A percentile compares a stretch with the other conserved stretches of the same genome.
phyloP scores from a whole-genome alignment of 2,888 invertebrate species.

The Cephus spinipes region DNA sequence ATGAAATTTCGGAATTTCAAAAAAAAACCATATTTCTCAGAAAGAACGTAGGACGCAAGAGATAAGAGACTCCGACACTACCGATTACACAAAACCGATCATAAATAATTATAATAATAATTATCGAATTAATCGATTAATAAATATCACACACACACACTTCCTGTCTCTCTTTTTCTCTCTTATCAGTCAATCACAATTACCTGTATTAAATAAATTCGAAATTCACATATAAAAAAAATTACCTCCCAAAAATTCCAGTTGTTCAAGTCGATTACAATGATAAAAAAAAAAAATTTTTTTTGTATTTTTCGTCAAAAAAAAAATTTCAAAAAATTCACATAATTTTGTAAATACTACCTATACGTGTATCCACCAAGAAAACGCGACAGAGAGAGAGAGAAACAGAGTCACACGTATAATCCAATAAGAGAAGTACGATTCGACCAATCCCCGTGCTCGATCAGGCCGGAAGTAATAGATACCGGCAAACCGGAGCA shows the following conservation, averaged over 20 bases:
- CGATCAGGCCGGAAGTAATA: not conserved
- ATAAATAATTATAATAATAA: not conserved
- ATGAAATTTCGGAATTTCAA: constrained; percentile 13
- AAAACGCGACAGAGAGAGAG: not conserved
- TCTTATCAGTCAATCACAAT: not conserved
- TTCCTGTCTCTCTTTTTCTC: not conserved
- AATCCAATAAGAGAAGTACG: not conserved
- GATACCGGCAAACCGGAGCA: constrained; percentile 1
- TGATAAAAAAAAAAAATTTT: too few species aligned
- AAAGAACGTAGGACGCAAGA: constrained; percentile 4
- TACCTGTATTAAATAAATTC: not conserved
- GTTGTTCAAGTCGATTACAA: not conserved
- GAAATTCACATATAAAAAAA: not conserved
- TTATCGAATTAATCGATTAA: not conserved
- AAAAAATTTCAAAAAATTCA: not conserved
- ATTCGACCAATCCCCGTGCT: not conserved
- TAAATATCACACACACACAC: not conserved
- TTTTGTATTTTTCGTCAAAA: not conserved
- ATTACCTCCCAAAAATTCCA: not conserved
- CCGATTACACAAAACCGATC: not conserved
- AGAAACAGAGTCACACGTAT: not conserved
- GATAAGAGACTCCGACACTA: constrained; percentile 15
- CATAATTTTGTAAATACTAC: not conserved
- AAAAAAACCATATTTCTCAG: constrained; percentile 12
- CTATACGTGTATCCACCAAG: not conserved